Evolutionary conservation across 2,113 vertebrate species (phyloP).

Genomic region (Brachyhypopomus gauderio): DNA sequence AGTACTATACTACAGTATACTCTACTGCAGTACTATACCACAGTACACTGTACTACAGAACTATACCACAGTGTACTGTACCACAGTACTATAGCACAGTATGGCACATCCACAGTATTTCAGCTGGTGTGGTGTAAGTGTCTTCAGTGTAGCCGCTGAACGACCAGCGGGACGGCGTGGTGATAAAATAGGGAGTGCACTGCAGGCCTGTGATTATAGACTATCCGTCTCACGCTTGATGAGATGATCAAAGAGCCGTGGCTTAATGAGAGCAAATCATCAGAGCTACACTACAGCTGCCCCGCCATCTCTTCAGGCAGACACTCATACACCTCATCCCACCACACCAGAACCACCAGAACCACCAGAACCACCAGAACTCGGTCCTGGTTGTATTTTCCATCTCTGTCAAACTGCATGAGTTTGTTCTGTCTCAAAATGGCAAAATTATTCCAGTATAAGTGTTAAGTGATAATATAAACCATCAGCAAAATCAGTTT

Average conservation of each 20-base stretch:
- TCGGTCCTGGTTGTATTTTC: not conserved
- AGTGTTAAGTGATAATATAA: not conserved
- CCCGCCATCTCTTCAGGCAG: not conserved
- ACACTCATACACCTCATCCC: not conserved
- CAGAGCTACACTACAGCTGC: slow-evolving; percentile 3
- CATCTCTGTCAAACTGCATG: not conserved
- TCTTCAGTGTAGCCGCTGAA: not conserved
- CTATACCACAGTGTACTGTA: not conserved
- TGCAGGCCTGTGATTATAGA: slow-evolving; percentile 27
- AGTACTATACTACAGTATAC: not conserved
- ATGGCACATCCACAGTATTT: not conserved
- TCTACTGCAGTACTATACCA: too few species aligned
- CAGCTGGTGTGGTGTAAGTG: not conserved
- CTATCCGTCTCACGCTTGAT: not conserved
- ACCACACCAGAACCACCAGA: not conserved
- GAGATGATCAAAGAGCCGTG: slow-evolving; percentile 36
- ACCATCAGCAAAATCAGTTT: too few species aligned
- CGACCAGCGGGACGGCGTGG: not conserved
- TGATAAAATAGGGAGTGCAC: not conserved
- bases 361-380: not conserved
- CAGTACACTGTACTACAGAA: not conserved
- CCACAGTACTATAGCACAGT: not conserved
- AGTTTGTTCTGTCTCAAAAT: not conserved
- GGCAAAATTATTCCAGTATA: not conserved
- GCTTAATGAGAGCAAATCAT: slow-evolving; percentile 21